These are phyloP conservation scores for Heliconius hortense DNA, from an alignment of 2,888 invertebrate genomes.

Conservation along the genomic window DNA sequence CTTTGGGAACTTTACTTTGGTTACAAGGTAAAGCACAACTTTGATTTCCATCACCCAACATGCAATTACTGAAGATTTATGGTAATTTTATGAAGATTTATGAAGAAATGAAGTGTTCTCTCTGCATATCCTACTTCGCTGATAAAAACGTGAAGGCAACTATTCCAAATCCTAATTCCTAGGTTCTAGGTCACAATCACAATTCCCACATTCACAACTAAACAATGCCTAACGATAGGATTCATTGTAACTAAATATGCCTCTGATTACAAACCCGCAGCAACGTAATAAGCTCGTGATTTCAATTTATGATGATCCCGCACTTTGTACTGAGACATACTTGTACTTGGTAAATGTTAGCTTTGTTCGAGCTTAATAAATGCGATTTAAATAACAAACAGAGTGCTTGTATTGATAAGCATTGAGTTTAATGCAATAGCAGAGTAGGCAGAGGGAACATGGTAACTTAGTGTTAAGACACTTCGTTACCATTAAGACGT, in stretches of 20 bases:
- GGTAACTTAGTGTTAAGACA: too few species aligned
- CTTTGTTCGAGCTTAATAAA: conserved; percentile 14
- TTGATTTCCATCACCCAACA: too few species aligned
- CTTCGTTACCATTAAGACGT: too few species aligned
- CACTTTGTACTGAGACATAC: conserved; percentile 28
- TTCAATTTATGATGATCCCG: conserved; percentile 47
- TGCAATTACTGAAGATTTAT: too few species aligned
- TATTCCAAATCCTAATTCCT: neutral
- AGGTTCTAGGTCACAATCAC: neutral
- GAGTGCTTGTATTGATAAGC: neutral
- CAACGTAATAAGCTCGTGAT: conserved; percentile 49
- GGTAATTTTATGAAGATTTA: too few species aligned
- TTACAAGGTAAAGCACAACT: too few species aligned
- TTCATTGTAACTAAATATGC: conserved; percentile 36
- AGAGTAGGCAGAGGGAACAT: too few species aligned
- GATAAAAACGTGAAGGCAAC: neutral
- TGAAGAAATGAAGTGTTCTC: neutral
- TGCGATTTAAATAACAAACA: neutral
- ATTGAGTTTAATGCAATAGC: neutral
- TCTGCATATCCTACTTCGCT: too few species aligned
- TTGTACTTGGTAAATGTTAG: conserved; percentile 19
- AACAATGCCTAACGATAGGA: conserved; percentile 26
- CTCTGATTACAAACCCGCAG: conserved; percentile 40
- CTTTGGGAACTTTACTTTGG: too few species aligned
- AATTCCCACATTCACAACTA: conserved; percentile 18